Evolutionary conservation across 2,888 invertebrate species (phyloP), one percentile per base, ranked within the genome.

Genomic region (Clanis bilineata): DNA sequence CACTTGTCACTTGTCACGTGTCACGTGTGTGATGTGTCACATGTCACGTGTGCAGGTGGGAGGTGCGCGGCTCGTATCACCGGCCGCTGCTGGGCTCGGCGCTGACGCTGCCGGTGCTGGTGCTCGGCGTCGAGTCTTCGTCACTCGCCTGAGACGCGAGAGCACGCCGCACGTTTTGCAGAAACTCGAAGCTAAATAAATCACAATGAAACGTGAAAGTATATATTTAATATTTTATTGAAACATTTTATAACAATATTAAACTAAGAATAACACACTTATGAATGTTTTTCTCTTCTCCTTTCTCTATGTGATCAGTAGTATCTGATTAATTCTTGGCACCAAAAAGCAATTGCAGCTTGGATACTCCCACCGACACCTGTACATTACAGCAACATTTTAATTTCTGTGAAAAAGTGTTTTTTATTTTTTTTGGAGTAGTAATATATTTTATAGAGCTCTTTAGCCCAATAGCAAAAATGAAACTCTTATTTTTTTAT

Each of bases 21-120:
- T n/a, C n/a, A n/a, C n/a, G 32, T 7, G 32, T 7, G 10, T 23
- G 23, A 4, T 10, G 2, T 10, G 10, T 32, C 9, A 7, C 7
- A 32, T 9, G 9, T 7, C 39, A 1, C 41, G 15, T 47, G 25
- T 28, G 32, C 70, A 79, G 84, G 12, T 84, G 80, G 80, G 65
- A 74, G 71, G 62, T 74, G 62, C 77, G 73, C 67, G 80, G 72
- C 58, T 65, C 77, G 56, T 81, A 80, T 70, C 76, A 75, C 66
- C 83, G 85, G 9, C 78, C 74, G 57, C 66, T 84, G 72, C 59
- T 71, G 63, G 80, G 83, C 62, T 72, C 75, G 12, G 82, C 80
- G 67, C 79, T 84, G 9, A 63, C 78, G 70, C 77, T 86, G 71
- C 79, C 77, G 41, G 64, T 85, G 63, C 67, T 74, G 69, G 51